These are phyloP conservation scores for Apotomis capreana DNA, from an alignment of 2,888 invertebrate genomes.

Conservation along the genomic window DNA sequence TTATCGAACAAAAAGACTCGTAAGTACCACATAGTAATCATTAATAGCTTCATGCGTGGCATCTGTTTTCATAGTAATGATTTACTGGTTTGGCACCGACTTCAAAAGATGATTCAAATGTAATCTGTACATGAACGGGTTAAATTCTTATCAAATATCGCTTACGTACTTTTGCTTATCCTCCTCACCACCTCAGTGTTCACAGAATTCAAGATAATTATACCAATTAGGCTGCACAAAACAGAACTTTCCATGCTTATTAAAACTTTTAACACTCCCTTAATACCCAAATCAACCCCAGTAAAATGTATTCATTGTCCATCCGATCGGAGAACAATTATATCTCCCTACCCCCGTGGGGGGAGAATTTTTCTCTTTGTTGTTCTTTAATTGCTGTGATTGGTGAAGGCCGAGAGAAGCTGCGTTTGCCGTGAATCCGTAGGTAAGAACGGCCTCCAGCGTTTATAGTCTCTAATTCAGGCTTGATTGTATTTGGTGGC, in stretches of 20 bases:
- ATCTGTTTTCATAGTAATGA: too few relatives aligned
- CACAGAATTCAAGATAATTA: constrained; percentile 17
- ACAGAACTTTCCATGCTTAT: constrained; percentile 13
- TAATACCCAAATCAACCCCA: constrained; percentile 9
- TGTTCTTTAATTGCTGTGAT: constrained; percentile 76
- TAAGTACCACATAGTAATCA: too few relatives aligned
- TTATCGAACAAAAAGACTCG: too few relatives aligned
- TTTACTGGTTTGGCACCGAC: too few relatives aligned
- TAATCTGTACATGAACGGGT: too few relatives aligned
- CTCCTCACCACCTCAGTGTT: not conserved
- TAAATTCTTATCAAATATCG: not conserved
- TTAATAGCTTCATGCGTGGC: too few relatives aligned
- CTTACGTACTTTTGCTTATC: not conserved
- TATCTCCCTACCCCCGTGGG: constrained; percentile 52
- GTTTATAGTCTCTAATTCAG: constrained; percentile 63
- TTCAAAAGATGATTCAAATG: too few relatives aligned
- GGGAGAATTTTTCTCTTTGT: constrained; percentile 65
- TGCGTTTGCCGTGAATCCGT: constrained; percentile 65
- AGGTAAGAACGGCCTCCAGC: constrained; percentile 59
- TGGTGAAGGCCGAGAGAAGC: constrained; percentile 72
- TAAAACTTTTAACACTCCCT: constrained; percentile 20
- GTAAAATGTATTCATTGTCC: constrained; percentile 30
- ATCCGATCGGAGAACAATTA: constrained; percentile 54
- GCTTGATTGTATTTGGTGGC: constrained; percentile 43
- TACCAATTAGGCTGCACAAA: constrained; percentile 19